Conservation (phyloP, 2,113 vertebrate genomes). For the Ailurus styani region DNA sequence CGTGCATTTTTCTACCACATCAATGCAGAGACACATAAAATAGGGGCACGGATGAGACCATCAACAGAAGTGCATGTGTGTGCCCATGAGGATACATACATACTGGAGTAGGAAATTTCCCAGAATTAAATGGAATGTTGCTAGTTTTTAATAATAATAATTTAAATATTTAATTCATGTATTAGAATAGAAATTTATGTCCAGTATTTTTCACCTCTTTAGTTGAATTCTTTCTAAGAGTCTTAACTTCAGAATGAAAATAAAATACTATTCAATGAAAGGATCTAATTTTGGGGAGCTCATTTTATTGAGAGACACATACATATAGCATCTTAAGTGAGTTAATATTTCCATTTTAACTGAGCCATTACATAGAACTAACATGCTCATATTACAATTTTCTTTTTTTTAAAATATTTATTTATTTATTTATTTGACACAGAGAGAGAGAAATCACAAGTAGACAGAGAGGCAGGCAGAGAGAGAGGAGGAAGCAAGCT, state of each 20-base stretch:
- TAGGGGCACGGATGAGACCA: not conserved
- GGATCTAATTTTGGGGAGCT: rapidly evolving
- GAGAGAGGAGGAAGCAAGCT: no score
- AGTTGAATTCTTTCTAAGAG: not conserved
- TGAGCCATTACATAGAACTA: not conserved
- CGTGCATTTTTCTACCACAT: not conserved
- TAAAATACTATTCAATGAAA: not conserved
- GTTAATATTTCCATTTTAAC: not conserved
- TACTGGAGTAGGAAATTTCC: rapidly evolving
- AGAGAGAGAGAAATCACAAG: no score
- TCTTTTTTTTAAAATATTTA: not conserved
- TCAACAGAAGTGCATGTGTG: not conserved
- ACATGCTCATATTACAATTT: not conserved
- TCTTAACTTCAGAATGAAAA: not conserved
- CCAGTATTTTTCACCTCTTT: not conserved
- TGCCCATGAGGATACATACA: not conserved
- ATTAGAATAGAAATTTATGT: not conserved
- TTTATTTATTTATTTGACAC: no score
- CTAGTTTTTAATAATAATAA: not conserved
- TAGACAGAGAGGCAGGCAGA: no score
- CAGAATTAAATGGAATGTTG: not conserved
- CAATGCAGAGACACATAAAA: not conserved
- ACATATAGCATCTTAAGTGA: not conserved
- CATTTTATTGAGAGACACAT: not conserved
- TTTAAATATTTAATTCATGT: not conserved